Percentiles rank a stretch among this genome's conserved stretches.
phyloP scores from a whole-genome alignment of 2,797 vertebrate genomes.

The Arnoldichthys spilopterus region DNA sequence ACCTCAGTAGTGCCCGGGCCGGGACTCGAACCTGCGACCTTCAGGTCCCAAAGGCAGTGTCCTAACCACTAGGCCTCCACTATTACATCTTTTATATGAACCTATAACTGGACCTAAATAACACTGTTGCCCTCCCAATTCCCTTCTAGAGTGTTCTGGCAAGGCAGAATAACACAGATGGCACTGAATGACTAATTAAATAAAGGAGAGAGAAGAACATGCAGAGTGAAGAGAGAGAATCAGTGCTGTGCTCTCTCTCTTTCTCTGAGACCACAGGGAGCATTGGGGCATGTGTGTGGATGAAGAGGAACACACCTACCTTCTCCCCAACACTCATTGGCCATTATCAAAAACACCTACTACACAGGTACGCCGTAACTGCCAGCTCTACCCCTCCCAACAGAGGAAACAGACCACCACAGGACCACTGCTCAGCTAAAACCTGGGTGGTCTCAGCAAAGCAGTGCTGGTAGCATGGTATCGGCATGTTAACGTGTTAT shows the following conservation, averaged over 20 bases:
- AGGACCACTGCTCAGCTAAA: not conserved
- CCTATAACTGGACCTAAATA: too few species aligned
- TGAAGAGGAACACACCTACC: not conserved
- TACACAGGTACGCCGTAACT: too few species aligned
- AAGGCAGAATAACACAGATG: constrained; percentile 54
- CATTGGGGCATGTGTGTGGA: constrained; percentile 5
- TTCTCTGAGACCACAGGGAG: not conserved
- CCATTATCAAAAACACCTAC: not conserved
- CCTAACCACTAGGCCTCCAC: too few species aligned
- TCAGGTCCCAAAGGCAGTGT: too few species aligned
- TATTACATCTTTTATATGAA: too few species aligned
- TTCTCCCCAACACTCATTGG: not conserved
- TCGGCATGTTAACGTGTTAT: not conserved
- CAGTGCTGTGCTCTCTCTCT: constrained; percentile 1
- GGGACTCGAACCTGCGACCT: too few species aligned
- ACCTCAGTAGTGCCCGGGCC: too few species aligned
- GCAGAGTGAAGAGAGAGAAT: constrained; percentile 4
- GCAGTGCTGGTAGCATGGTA: not conserved
- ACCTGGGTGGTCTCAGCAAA: not conserved
- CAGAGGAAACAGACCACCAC: not conserved
- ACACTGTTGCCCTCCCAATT: not conserved
- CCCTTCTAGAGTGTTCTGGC: constrained; percentile 35
- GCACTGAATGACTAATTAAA: constrained; percentile 56
- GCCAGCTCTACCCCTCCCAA: not conserved
- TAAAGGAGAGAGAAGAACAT: constrained; percentile 38